Evolutionary conservation across 1,140 invertebrate genomes (phyloP), one percentile per base, ranked within the genome.

Genomic region (Drosophila erecta): DNA sequence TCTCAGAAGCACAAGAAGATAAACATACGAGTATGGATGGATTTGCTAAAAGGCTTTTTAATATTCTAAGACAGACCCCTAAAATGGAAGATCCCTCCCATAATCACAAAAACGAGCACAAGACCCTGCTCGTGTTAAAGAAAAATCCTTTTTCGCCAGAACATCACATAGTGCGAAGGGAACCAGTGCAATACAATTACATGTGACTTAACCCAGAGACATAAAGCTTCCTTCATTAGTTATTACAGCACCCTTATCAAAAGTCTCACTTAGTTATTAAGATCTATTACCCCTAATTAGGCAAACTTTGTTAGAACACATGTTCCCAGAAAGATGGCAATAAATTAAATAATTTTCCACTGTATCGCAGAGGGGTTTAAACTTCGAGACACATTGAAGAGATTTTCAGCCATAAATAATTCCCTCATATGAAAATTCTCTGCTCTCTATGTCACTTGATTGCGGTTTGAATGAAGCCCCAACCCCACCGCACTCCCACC

Each of bases 401-500:
- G 54, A 65, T 67, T 76, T 64, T 56, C 11, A 35, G 46, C 66
- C 76, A 86, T 89, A 89, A 89, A 83, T 86, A 73, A 85, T 81
- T 24, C 55, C 44, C 79, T 37, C 79, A 83, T 64, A 50, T 87
- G 66, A 40, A 58, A 79, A 72, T 61, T 69, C 78, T 71, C 17
- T 1, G 17, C 1, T 69, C 44, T 53, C 51, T 57, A 62, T 66
- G 54, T 60, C 61, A 85, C 67, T 77, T 74, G 81, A 78, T 81
- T 81, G 78, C 59, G 77, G 81, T 69, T 57, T 64, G 44, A 33
- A 33, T 27, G 30, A 49, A 44, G 15, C 12, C 44, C 41, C 35
- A 50, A 47, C 37, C 30, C 40, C 12, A 11, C 46, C 56, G 47
- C 55, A 47, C 67, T 44, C 35, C 64, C 22, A 55, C 37, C 47